Conservation (phyloP, 2,888 invertebrate species). For the Parnassius mnemosyne region DNA sequence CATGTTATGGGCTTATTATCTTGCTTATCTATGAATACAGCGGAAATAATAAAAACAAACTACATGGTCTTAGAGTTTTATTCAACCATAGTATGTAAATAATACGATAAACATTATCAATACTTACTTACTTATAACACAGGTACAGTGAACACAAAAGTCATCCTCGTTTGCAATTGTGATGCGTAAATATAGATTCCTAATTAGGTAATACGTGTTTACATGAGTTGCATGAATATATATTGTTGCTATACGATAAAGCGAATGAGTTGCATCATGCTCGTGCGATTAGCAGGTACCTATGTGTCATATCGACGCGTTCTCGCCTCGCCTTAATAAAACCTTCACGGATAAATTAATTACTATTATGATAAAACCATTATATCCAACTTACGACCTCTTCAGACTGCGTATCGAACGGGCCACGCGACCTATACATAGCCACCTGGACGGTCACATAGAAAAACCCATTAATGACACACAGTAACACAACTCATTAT, state of each 20-base stretch:
- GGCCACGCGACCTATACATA: conserved; percentile 73
- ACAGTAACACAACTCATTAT: conserved; percentile 39
- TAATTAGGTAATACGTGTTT: conserved; percentile 18
- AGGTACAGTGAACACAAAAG: not conserved
- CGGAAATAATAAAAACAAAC: too few species aligned
- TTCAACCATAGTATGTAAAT: not conserved
- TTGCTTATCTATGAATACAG: too few species aligned
- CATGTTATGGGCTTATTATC: too few species aligned
- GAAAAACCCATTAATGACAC: conserved; percentile 57
- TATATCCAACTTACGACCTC: conserved; percentile 58
- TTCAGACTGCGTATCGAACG: conserved; percentile 63
- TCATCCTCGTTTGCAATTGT: conserved; percentile 1
- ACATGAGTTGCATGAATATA: conserved; percentile 15
- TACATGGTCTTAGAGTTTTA: too few species aligned
- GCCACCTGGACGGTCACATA: conserved; percentile 79
- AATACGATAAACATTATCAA: not conserved
- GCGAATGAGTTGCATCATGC: conserved; percentile 26
- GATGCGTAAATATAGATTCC: conserved; percentile 19
- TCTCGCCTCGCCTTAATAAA: conserved; percentile 46
- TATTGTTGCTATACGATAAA: conserved; percentile 25
- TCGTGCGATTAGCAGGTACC: conserved; percentile 19
- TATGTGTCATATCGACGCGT: conserved; percentile 26
- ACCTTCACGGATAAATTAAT: conserved; percentile 61
- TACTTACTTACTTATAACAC: too few species aligned
- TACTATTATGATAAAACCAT: conserved; percentile 50